A percentile compares a stretch with the other conserved stretches of the same genome.
Conservation (phyloP, 2,797 vertebrate species). For the Danio tinwini region DNA sequence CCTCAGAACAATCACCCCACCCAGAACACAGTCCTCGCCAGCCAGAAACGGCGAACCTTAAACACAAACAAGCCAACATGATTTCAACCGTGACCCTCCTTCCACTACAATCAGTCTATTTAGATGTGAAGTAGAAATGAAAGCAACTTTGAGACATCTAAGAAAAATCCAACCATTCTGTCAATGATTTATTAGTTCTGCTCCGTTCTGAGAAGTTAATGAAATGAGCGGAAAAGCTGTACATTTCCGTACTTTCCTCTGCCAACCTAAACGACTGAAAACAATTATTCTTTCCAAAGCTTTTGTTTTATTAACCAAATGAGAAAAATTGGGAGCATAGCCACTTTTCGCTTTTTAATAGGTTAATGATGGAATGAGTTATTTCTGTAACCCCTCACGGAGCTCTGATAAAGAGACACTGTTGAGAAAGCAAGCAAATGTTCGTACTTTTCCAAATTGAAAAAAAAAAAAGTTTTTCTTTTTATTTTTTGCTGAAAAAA, state of each 20-base stretch:
- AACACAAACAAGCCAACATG: slow-evolving; percentile 50
- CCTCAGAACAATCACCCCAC: slow-evolving; percentile 95
- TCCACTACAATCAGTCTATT: slow-evolving; percentile 35
- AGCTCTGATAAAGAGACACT: slow-evolving; percentile 20
- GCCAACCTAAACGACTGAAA: slow-evolving; percentile 70
- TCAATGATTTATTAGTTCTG: slow-evolving; percentile 50
- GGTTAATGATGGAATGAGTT: slow-evolving; percentile 57
- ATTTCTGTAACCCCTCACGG: slow-evolving; percentile 47
- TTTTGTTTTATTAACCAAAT: slow-evolving; percentile 64
- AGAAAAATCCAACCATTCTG: slow-evolving; percentile 14
- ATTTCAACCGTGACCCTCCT: slow-evolving; percentile 34
- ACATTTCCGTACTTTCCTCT: slow-evolving; percentile 53
- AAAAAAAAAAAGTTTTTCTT: neutral
- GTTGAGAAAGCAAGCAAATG: slow-evolving; percentile 39
- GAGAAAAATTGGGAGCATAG: slow-evolving; percentile 44
- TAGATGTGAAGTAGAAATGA: slow-evolving; percentile 21
- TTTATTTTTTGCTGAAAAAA: neutral
- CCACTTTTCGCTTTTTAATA: slow-evolving; percentile 54
- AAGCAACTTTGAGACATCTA: slow-evolving; percentile 26
- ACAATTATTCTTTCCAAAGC: slow-evolving; percentile 62
- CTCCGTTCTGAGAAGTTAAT: slow-evolving; percentile 48
- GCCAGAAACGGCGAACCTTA: slow-evolving; percentile 95
- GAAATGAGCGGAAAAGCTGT: slow-evolving; percentile 46
- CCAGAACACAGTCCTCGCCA: slow-evolving; percentile 94
- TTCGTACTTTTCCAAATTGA: neutral